Conservation (phyloP, 2,113 vertebrate genomes). For the Castor canadensis region DNA sequence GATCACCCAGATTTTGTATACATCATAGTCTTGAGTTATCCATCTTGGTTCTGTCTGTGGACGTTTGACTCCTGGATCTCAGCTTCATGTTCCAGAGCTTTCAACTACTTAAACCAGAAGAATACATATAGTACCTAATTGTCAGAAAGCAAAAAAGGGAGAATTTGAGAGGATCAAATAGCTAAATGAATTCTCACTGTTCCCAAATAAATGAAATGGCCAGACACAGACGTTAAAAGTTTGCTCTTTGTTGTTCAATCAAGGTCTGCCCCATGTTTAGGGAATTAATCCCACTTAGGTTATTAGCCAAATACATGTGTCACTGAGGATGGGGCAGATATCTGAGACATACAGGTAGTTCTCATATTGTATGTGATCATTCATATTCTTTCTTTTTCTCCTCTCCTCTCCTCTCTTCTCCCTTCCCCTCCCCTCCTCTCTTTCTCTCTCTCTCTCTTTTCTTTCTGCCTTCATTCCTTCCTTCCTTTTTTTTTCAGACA, state of each 20-base stretch:
- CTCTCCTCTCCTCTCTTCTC: no score
- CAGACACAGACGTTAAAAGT: not conserved
- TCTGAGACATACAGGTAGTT: not conserved
- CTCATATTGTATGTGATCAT: not conserved
- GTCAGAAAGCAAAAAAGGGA: not conserved
- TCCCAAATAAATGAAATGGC: not conserved
- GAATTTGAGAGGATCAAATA: not conserved
- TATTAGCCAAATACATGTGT: not conserved
- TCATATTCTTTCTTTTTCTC: not conserved
- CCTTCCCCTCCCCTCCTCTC: no score
- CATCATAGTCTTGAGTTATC: not conserved
- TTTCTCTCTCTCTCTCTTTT: no score
- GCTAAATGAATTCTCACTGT: not conserved
- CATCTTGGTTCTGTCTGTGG: not conserved
- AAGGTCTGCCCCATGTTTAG: not conserved
- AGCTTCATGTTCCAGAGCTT: slow-evolving; percentile 18
- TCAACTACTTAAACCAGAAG: not conserved
- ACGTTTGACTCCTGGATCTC: not conserved
- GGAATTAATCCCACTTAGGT: not conserved
- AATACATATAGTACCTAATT: not conserved
- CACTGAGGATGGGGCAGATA: not conserved
- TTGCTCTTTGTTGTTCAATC: not conserved
- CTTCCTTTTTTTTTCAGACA: no score
- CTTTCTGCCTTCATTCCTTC: not conserved
- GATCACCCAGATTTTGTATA: not conserved